Evolutionary conservation across 2,888 invertebrate genomes (phyloP).

Genomic region (Spialia ferax): DNA sequence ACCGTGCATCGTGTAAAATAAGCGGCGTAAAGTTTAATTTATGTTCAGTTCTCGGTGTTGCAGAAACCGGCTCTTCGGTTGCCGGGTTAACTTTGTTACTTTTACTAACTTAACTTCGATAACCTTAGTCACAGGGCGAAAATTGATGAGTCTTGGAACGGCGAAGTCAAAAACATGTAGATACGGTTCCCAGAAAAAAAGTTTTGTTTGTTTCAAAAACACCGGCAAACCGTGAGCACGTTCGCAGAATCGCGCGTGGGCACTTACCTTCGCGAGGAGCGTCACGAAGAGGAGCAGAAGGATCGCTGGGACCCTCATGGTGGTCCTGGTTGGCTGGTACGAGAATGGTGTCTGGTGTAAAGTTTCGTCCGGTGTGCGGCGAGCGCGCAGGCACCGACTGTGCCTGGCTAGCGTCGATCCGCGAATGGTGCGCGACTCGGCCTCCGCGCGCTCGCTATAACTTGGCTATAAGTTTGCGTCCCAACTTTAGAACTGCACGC

Average conservation of each 20-base stretch:
- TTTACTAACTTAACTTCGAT: slow-evolving; percentile 41
- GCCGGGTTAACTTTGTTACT: slow-evolving; percentile 43
- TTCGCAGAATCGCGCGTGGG: slow-evolving; percentile 42
- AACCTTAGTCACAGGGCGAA: slow-evolving; percentile 30
- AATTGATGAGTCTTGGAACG: slow-evolving; percentile 28
- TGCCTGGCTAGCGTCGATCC: slow-evolving; percentile 71
- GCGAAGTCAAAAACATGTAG: slow-evolving; percentile 25
- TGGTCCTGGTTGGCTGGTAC: slow-evolving; percentile 42
- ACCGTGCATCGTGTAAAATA: slow-evolving; percentile 29
- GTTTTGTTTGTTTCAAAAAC: slow-evolving; percentile 38
- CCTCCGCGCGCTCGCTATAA: slow-evolving; percentile 53
- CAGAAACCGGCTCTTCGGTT: slow-evolving; percentile 45
- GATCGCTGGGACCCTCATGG: slow-evolving; percentile 69
- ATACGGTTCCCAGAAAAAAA: slow-evolving; percentile 41
- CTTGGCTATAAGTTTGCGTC: slow-evolving; percentile 60
- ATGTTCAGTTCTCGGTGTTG: slow-evolving; percentile 37
- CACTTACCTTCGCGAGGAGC: slow-evolving; percentile 54
- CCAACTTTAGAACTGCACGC: slow-evolving; percentile 53
- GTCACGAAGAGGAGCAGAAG: slow-evolving; percentile 62
- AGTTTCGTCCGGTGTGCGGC: slow-evolving; percentile 61
- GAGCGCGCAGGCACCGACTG: slow-evolving; percentile 69
- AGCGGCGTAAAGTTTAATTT: slow-evolving; percentile 38
- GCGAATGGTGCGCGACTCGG: slow-evolving; percentile 65
- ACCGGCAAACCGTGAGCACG: slow-evolving; percentile 28
- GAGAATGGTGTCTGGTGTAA: slow-evolving; percentile 64